Base-by-base conservation (phyloP, 2,797 vertebrate genomes). In the Rhynchotus rufescens region DNA sequence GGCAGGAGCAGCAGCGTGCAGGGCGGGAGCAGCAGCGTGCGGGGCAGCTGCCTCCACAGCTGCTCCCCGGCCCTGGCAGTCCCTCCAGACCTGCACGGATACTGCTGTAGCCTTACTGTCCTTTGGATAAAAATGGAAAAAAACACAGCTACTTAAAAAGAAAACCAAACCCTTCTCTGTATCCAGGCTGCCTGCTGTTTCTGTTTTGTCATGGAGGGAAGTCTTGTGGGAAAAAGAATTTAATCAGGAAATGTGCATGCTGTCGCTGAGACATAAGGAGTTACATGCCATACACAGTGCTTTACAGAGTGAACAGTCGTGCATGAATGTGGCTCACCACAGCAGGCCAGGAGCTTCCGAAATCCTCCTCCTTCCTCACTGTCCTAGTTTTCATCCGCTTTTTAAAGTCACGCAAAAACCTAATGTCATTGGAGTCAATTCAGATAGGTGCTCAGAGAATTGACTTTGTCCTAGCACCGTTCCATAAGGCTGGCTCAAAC, bases 271-370 rank as follows among this genome's bases (percentile, higher is more conserved):
- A 32, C 9, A 4, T 2, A 0, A 6, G 3, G 56, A 54, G 42
- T 26, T 38, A 15, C 0, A 1, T 15, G n/a, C 10, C 17, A 44
- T 19, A 8, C 22, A 51, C 7, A 1, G 59, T 3, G 5, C 68
- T 32, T 2, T 22, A 21, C 1, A 1, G 0, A 3, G 26, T 28
- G 28, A 60, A 14, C 12, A 9, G 45, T 15, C 26, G 12, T 25
- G 40, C 3, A 1, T 22, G 60, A n/a, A 56, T 19, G 10, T 13
- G 28, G 30, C 66, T 56, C 22, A 10, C 32, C 47, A 5, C 54
- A 49, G 47, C 40, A 38, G 28, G 56, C 61, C 47, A 38, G 0
- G 0, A 73, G 8, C 61, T n/a, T 61, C 61, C 22, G 40, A 38
- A 64, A 28, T 22, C 19, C 36, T 26, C 26, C 26, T 51, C 20